Percentiles rank a stretch among this genome's conserved stretches.
These are phyloP conservation scores for Babyrousa celebensis DNA, from an alignment of 2,797 vertebrate species.

Conservation along the genomic window DNA sequence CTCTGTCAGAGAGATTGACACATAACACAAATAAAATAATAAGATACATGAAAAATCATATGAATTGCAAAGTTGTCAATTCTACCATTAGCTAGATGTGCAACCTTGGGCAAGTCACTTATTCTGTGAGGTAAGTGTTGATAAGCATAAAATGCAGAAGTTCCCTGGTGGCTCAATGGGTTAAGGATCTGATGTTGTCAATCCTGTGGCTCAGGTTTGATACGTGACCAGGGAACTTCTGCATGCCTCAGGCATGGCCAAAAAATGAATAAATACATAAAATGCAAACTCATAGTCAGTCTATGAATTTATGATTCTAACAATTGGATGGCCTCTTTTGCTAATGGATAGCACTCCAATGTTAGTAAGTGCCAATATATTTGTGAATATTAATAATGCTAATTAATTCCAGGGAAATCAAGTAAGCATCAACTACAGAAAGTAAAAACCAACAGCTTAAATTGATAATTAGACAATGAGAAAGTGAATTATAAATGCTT, in stretches of 20 bases:
- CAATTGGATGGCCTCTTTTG: neutral
- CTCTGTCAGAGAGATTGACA: slow-evolving; percentile 2
- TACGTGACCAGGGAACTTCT: no score
- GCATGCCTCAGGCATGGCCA: no score
- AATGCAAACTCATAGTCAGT: neutral
- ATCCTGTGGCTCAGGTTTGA: no score
- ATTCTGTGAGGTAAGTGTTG: neutral
- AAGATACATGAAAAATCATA: slow-evolving; percentile 14
- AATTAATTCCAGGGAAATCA: slow-evolving; percentile 62
- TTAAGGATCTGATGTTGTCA: no score
- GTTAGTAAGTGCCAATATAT: slow-evolving; percentile 8
- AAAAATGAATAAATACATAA: no score
- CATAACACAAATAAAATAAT: slow-evolving; percentile 24
- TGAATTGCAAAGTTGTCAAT: slow-evolving; percentile 41
- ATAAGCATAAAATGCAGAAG: neutral
- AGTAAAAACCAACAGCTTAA: slow-evolving; percentile 5
- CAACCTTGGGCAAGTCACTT: slow-evolving; percentile 25
- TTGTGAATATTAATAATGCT: slow-evolving; percentile 45
- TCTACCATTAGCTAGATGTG: neutral
- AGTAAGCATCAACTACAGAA: slow-evolving; percentile 15
- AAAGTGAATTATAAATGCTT: slow-evolving; percentile 13
- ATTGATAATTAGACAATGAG: slow-evolving; percentile 48
- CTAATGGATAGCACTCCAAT: neutral
- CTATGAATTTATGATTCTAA: slow-evolving; percentile 9
- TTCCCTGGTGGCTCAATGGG: no score